A percentile compares a stretch with the other conserved stretches of the same genome.
Evolutionary conservation across 2,888 invertebrate species (phyloP).

Genomic region (Omphaloscelis lunosa): DNA sequence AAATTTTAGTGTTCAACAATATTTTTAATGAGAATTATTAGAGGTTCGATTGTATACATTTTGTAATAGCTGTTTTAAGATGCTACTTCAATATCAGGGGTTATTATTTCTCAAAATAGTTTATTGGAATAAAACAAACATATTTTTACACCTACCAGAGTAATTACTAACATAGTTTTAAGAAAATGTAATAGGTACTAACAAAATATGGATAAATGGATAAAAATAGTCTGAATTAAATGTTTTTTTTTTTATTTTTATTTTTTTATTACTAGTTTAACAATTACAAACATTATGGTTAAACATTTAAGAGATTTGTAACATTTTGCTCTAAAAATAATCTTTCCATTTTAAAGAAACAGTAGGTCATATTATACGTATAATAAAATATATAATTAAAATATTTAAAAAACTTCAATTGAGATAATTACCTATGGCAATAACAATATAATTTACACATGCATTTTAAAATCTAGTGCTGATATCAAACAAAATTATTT

Average conservation of each 20-base stretch:
- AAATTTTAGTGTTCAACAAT: too few relatives aligned
- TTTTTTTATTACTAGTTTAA: too few relatives aligned
- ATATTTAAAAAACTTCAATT: neutral
- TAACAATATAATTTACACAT: neutral
- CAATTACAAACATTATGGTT: neutral
- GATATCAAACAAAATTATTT: neutral
- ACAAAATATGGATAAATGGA: too few relatives aligned
- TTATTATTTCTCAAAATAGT: conserved; percentile 32
- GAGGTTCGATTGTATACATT: too few relatives aligned
- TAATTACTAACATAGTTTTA: conserved; percentile 18
- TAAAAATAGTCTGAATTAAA: too few relatives aligned
- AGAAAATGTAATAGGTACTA: too few relatives aligned
- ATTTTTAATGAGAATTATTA: too few relatives aligned
- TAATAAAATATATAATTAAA: neutral
- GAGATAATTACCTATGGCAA: neutral
- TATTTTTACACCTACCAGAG: conserved; percentile 29
- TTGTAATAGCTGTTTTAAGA: neutral
- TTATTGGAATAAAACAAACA: conserved; percentile 41
- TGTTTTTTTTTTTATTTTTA: too few relatives aligned
- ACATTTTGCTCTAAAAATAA: neutral
- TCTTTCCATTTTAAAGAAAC: neutral
- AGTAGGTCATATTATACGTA: neutral
- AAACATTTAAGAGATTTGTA: neutral
- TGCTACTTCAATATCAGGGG: neutral
- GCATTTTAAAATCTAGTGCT: conserved; percentile 21